Percentiles rank a stretch among this genome's conserved stretches.
Conservation (phyloP, 2,113 vertebrate genomes). For the Baryphthengus martii region DNA sequence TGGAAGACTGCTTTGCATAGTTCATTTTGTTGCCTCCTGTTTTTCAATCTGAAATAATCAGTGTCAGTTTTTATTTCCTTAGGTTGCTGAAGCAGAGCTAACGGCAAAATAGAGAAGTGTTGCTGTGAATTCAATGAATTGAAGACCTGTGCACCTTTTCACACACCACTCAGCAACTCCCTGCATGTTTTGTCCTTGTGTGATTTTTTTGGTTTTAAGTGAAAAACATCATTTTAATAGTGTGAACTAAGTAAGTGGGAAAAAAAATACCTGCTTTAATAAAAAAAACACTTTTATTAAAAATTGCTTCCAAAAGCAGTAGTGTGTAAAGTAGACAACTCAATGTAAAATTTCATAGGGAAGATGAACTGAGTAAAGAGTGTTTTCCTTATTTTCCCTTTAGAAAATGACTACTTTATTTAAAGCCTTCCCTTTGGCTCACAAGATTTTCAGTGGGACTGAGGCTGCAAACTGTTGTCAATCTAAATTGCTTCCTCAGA, state of each 20-base stretch:
- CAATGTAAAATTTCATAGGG: neutral
- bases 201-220: neutral
- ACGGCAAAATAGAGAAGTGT: neutral
- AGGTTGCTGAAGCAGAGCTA: neutral
- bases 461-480: neutral
- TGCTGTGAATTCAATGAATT: neutral
- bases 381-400: neutral
- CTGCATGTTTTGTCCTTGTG: neutral
- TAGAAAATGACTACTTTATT: neutral
- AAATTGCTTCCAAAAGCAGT: neutral
- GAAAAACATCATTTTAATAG: neutral
- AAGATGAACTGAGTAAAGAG: neutral
- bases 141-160: neutral
- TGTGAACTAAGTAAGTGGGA: neutral
- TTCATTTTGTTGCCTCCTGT: neutral
- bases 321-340: neutral
- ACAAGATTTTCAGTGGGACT: neutral
- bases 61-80: neutral
- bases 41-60: neutral
- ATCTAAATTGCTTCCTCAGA: neutral
- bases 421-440: neutral
- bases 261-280: neutral
- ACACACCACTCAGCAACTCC: accelerated
- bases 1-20: neutral
- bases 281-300: neutral